Conservation (phyloP, 2,113 vertebrate species). For the Scalopus aquaticus region DNA sequence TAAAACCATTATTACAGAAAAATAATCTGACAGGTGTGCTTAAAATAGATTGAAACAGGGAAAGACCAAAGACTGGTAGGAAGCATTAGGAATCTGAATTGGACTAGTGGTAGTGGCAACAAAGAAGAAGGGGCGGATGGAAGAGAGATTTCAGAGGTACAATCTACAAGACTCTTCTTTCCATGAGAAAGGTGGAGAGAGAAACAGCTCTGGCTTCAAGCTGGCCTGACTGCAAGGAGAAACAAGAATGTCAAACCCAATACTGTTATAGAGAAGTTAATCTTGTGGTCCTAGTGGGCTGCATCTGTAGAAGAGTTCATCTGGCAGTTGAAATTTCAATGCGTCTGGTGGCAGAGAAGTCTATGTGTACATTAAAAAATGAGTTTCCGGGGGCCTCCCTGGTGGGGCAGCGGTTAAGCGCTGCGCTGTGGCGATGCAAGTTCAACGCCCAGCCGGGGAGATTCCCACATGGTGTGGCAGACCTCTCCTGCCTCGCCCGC, state of each 20-base stretch:
- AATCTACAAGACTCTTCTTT: not conserved
- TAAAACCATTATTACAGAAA: not conserved
- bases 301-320: no score
- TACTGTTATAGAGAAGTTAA: no score
- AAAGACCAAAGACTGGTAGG: not conserved
- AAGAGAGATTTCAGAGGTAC: not conserved
- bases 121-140: not conserved
- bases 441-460: no score
- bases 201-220: not conserved
- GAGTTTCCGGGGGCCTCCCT: no score
- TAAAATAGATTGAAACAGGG: not conserved
- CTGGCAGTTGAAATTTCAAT: not conserved
- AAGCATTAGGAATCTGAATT: not conserved
- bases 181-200: not conserved
- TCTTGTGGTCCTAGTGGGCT: no score
- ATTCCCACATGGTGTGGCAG: no score
- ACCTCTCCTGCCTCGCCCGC: no score
- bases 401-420: no score
- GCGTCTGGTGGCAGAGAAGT: not conserved
- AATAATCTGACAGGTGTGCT: not conserved
- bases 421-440: no score
- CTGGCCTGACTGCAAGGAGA: no score
- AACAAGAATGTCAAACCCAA: no score
- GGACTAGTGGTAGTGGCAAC: not conserved
- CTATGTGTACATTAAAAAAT: not conserved